Conservation (phyloP, 1,140 invertebrate genomes). For the Pissodes strobi region DNA sequence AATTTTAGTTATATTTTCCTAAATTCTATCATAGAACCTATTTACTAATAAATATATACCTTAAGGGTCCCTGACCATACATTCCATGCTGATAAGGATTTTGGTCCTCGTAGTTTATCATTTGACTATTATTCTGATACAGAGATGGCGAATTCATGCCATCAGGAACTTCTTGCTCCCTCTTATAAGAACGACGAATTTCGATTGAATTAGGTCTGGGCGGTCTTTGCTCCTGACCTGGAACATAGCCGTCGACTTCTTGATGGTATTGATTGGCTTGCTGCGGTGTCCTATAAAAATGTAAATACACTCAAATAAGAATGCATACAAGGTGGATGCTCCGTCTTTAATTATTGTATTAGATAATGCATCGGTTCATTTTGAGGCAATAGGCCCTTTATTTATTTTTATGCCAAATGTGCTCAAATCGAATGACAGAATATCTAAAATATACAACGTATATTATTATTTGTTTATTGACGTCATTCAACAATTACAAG, state of each 20-base stretch:
- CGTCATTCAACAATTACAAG: no score
- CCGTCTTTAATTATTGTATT: no score
- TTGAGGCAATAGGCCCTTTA: no score
- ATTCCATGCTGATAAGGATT: constrained; percentile 53
- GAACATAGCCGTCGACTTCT: constrained; percentile 48
- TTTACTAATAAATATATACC: neutral
- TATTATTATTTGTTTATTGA: no score
- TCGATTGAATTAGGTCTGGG: constrained; percentile 78
- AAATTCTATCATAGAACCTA: no score
- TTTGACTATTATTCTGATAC: constrained; percentile 45
- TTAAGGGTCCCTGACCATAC: constrained; percentile 49
- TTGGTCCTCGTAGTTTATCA: constrained; percentile 47
- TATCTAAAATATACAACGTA: no score
- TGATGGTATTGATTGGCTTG: constrained; percentile 37
- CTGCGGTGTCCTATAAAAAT: constrained; percentile 50
- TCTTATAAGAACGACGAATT: constrained; percentile 67
- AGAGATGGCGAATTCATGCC: constrained; percentile 54
- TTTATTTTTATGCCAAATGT: no score
- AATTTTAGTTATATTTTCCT: no score
- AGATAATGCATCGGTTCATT: no score
- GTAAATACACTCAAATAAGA: no score
- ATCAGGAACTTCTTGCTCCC: constrained; percentile 61
- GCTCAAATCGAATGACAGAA: no score
- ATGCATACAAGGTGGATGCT: no score
- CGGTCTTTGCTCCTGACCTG: constrained; percentile 59